phyloP scores from a whole-genome alignment of 2,113 vertebrate species.

The Forbesichthys agassizii region DNA sequence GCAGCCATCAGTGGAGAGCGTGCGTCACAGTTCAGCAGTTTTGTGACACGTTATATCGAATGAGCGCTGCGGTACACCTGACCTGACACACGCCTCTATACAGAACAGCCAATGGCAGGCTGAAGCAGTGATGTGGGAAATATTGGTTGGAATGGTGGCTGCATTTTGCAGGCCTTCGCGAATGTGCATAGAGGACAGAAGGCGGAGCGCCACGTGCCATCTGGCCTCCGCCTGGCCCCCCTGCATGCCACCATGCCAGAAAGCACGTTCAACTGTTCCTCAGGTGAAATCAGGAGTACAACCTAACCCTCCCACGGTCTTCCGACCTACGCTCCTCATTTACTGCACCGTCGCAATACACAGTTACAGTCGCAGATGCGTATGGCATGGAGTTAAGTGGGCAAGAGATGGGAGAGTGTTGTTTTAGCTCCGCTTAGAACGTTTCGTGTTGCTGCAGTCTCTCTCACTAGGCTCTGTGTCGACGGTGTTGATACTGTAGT shows the following conservation, averaged over 20 bases:
- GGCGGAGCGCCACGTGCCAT: slow-evolving; percentile 7
- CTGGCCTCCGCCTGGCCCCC: not conserved
- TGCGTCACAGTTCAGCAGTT: slow-evolving; percentile 14
- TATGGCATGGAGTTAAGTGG: no score
- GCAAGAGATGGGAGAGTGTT: no score
- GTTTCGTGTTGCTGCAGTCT: no score
- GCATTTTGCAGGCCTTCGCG: not conserved
- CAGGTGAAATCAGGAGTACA: not conserved
- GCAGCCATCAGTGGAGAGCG: not conserved
- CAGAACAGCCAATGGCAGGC: slow-evolving; percentile 4
- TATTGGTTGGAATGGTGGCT: not conserved
- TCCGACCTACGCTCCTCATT: no score
- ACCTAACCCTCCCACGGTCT: no score
- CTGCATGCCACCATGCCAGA: not conserved
- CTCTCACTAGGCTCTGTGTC: no score
- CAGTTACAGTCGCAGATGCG: no score
- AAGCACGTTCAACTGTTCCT: not conserved
- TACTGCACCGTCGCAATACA: no score
- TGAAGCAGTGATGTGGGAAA: slow-evolving; percentile 1
- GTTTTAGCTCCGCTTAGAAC: no score
- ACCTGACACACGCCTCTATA: slow-evolving; percentile 16
- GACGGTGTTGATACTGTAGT: not conserved
- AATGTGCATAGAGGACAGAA: not conserved
- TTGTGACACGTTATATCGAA: slow-evolving; percentile 17
- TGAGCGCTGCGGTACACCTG: slow-evolving; percentile 26